Percentiles rank a stretch among this genome's conserved stretches.
phyloP scores from a whole-genome alignment of 2,113 vertebrate genomes.

The Thomomys bottae region DNA sequence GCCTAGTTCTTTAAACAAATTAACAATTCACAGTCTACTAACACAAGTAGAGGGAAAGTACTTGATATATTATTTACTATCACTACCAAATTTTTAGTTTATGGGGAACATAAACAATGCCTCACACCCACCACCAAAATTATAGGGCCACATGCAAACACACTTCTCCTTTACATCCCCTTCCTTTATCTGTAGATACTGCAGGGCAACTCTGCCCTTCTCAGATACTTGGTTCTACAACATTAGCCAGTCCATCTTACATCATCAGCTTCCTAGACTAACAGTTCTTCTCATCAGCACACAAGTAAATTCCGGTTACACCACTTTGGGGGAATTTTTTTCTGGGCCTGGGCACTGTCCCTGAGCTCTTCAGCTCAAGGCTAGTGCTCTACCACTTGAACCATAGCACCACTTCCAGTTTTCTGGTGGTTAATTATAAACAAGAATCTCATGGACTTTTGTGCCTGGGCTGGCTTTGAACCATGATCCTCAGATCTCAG shows the following conservation, averaged over 20 bases:
- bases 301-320: constrained; percentile 29
- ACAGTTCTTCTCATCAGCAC: constrained; percentile 12
- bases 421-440: too few relatives aligned
- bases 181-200: neutral
- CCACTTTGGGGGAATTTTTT: neutral
- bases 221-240: neutral
- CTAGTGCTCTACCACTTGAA: too few relatives aligned
- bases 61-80: constrained; percentile 2
- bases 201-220: neutral
- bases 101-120: constrained; percentile 17
- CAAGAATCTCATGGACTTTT: too few relatives aligned
- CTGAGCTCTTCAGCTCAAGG: too few relatives aligned
- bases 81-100: constrained; percentile 26
- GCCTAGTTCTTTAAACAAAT: constrained; percentile 2
- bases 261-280: neutral
- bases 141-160: neutral
- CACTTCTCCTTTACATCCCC: neutral
- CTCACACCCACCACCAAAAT: neutral
- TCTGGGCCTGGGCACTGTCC: too few relatives aligned
- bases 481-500: too few relatives aligned
- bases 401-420: too few relatives aligned
- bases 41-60: neutral
- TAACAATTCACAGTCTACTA: constrained; percentile 10
- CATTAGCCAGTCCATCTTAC: neutral
- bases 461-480: too few relatives aligned